Evolutionary conservation across 2,113 vertebrate genomes (phyloP), one percentile per base, ranked within the genome.

Genomic region (Oryzias melastigma): DNA sequence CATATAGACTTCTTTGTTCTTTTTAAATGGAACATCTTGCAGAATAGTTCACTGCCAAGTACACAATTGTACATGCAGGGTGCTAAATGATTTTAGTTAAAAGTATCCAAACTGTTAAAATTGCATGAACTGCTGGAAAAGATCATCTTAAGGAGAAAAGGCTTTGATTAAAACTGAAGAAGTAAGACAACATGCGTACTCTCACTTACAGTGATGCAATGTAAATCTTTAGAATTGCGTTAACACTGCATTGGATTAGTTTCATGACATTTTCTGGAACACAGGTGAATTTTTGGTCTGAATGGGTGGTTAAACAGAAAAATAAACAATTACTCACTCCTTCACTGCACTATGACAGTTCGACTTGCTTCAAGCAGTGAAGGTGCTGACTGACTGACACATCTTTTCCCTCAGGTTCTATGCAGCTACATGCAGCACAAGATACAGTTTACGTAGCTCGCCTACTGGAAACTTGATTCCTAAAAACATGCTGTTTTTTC

Each of bases 181-280:
- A 73, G 74, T 69, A 54, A 45, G 44, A 55, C 58, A 61, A 49
- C 67, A 60, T 18, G 16, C 59, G 67, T 24, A 54, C 35, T 24
- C 56, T 63, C 54, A 3, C n/a, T 64, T 52, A 62, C 24, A 46
- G n/a, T 70, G 56, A 65, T 59, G 66, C 25, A 27, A 27, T 27
- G 5, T 27, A 5, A 6, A 27, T 27, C 6, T 27, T 5, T 27
- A 7, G 5, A 7, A 27, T 27, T 27, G 25, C 25, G 5, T 25
- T 3, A 25, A 25, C 25, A 25, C 2, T 50, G 14, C 6, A 48
- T 4, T 16, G 18, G 24, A 19, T 60, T 22, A 15, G 16, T 27
- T 25, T 47, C n/a, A 14, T 4, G 4, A 19, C 7, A 15, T 14
- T 48, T 40, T 3, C 24, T 15, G 56, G 3, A 44, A n/a, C 42